A percentile compares a stretch with the other conserved stretches of the same genome.
These are phyloP conservation scores for Cryptus armator DNA, from an alignment of 2,888 invertebrate genomes.

Conservation along the genomic window DNA sequence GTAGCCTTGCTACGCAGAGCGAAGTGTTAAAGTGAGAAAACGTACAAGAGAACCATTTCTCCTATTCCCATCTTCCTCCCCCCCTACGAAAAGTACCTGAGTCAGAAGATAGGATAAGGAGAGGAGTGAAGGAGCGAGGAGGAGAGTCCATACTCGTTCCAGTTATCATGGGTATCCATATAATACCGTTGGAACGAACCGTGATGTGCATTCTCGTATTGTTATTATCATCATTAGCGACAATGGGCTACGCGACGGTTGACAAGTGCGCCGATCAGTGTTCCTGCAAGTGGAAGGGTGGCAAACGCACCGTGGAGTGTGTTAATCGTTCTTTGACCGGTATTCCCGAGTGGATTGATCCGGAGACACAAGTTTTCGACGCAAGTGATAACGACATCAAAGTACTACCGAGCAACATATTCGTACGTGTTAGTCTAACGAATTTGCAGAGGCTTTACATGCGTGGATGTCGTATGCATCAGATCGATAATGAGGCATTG, in stretches of 20 bases:
- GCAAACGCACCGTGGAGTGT: slow-evolving; percentile 97
- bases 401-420: slow-evolving; percentile 93
- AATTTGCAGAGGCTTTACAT: slow-evolving; percentile 95
- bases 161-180: slow-evolving; percentile 63
- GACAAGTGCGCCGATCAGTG: slow-evolving; percentile 87
- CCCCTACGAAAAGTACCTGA: neutral
- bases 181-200: slow-evolving; percentile 52
- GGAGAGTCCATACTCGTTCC: slow-evolving; percentile 8
- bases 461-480: slow-evolving; percentile 93
- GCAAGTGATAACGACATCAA: slow-evolving; percentile 95
- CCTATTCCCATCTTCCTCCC: too few relatives aligned
- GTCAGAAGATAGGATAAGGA: neutral
- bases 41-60: neutral
- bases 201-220: slow-evolving; percentile 67
- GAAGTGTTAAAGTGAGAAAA: slow-evolving; percentile 37
- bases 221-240: slow-evolving; percentile 61
- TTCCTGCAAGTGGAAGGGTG: slow-evolving; percentile 97
- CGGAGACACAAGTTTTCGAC: slow-evolving; percentile 96
- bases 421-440: slow-evolving; percentile 92
- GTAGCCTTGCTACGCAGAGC: slow-evolving; percentile 47
- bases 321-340: slow-evolving; percentile 93
- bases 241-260: slow-evolving; percentile 75
- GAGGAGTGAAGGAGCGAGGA: neutral
- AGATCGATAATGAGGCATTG: slow-evolving; percentile 94
- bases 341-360: slow-evolving; percentile 94